Evolutionary conservation across 2,888 invertebrate genomes (phyloP), one percentile per base, ranked within the genome.

Genomic region (Bellardia pandia): DNA sequence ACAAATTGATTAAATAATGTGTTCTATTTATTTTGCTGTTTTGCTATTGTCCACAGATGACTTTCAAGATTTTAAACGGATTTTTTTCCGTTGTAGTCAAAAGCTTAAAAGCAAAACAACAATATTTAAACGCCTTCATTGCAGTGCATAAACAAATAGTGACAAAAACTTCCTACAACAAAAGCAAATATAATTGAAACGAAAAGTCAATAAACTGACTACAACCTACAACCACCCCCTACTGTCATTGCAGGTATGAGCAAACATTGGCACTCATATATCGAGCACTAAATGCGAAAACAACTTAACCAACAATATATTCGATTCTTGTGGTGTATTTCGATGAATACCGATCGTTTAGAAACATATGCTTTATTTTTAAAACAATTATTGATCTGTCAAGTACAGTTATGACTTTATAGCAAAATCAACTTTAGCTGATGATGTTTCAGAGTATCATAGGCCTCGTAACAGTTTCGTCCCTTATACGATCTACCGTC

Each of bases 141-240:
- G 72, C 74, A 40, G 62, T 85, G 40, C 53, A 71, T 60, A 58
- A 51, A 79, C 30, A 72, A 62, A 62, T 14, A 30, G 66, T 60
- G 78, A 62, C 62, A 75, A 80, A 62, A 86, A 77, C 86, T 86
- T 86, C 86, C 86, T 81, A 82, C 81, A 85, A 53, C 60, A 53
- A 42, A 53, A 69, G 23, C 9, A 58, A 74, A 40, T 66, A 60
- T 60, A 60, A 82, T 68, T 66, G 45, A 78, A 72, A 37, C 69
- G 48, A 62, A 75, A 79, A 85, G 85, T 85, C 85, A 85, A 85
- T 85, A 85, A 85, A 85, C 85, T 79, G 81, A 68, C 60, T 68
- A 53, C 16, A 42, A 78, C 56, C 58, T 33, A n/a, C 69, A 51
- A 45, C 48, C 82, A 51, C 68, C 68, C 53, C 42, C 56, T 68